Conservation (phyloP, 1,140 invertebrate genomes). For the Pemphigus obesinymphae region DNA sequence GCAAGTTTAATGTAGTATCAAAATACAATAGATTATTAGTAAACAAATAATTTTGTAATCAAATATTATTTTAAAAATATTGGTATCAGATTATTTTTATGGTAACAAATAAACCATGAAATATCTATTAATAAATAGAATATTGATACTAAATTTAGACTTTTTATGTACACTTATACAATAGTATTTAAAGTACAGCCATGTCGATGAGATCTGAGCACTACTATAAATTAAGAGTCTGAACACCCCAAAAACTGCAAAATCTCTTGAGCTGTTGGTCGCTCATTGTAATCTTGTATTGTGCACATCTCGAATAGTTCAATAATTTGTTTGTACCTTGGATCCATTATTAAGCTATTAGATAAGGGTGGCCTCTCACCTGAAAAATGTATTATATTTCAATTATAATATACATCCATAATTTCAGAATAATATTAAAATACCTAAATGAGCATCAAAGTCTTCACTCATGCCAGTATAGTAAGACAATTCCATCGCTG, state of each 20-base stretch:
- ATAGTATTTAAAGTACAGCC: too few relatives aligned
- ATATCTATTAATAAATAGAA: too few relatives aligned
- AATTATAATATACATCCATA: too few relatives aligned
- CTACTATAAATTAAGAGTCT: neutral
- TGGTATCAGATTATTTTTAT: neutral
- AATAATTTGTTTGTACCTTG: slow-evolving; percentile 61
- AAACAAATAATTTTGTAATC: neutral
- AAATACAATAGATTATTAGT: neutral
- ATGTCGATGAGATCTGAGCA: neutral
- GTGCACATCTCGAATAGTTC: slow-evolving; percentile 70
- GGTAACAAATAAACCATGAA: neutral
- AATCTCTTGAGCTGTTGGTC: slow-evolving; percentile 57
- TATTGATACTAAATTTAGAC: too few relatives aligned
- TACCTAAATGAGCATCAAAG: slow-evolving; percentile 20
- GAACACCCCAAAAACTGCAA: slow-evolving; percentile 18
- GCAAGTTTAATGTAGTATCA: neutral
- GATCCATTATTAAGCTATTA: slow-evolving; percentile 53
- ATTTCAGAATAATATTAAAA: neutral
- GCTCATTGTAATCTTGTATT: slow-evolving; percentile 56
- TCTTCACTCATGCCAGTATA: slow-evolving; percentile 19
- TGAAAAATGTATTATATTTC: neutral
- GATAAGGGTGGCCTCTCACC: slow-evolving; percentile 63
- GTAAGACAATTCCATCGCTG: neutral
- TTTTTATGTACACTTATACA: neutral
- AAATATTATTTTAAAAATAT: neutral